Percentiles rank a stretch among this genome's conserved stretches.
Conservation (phyloP, 2,797 vertebrate genomes). For the Urophycis tenuis region DNA sequence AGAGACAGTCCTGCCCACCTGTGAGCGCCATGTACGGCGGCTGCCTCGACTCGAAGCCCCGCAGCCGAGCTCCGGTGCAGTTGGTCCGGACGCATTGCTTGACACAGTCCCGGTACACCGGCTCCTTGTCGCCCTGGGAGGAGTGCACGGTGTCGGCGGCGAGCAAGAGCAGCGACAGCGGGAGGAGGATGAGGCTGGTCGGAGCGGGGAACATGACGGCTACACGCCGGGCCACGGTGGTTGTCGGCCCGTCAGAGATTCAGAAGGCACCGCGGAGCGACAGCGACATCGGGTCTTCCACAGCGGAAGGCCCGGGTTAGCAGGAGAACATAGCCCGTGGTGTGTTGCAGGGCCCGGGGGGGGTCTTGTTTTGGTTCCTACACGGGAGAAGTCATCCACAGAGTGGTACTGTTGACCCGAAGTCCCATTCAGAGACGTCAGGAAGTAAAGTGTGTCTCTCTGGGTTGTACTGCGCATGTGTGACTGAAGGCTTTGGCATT, state of each 20-base stretch:
- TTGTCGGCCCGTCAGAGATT: not conserved
- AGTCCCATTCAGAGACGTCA: not conserved
- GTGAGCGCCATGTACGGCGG: slow-evolving; percentile 91
- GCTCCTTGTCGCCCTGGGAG: slow-evolving; percentile 91
- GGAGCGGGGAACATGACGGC: slow-evolving; percentile 53
- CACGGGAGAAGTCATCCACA: not conserved
- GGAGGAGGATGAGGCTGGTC: slow-evolving; percentile 53
- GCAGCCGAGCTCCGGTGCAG: slow-evolving; percentile 82
- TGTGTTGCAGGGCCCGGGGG: not conserved
- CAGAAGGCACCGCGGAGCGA: not conserved
- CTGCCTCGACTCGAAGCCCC: slow-evolving; percentile 82
- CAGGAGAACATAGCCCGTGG: not conserved
- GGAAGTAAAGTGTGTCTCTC: not conserved
- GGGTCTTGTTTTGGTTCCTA: not conserved
- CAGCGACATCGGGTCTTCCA: not conserved
- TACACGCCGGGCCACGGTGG: not conserved
- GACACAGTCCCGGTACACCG: slow-evolving; percentile 90
- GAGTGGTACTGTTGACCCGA: not conserved
- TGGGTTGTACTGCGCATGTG: not conserved
- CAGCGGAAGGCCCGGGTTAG: not conserved
- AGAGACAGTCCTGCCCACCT: slow-evolving; percentile 72
- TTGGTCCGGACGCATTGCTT: slow-evolving; percentile 82
- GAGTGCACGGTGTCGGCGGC: slow-evolving; percentile 49
- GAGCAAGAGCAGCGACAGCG: slow-evolving; percentile 57
- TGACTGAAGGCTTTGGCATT: not conserved